Evolutionary conservation across 2,113 vertebrate genomes (phyloP).

Genomic region (Pachypanchax playfairii): DNA sequence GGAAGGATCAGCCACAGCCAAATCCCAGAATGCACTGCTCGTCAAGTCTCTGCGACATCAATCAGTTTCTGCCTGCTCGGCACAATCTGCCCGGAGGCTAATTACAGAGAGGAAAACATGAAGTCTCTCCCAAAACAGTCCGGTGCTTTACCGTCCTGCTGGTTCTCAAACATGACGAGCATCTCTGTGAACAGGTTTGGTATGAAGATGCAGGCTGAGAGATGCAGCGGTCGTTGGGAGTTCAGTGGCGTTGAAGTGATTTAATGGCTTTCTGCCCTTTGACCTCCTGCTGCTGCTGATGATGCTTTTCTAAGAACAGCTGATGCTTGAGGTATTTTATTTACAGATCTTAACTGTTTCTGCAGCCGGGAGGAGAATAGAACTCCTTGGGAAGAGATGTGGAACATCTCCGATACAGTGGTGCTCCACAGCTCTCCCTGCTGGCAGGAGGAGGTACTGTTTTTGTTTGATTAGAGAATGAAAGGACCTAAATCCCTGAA

Average conservation of each 20-base stretch:
- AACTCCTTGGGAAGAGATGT: too few relatives aligned
- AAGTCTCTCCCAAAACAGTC: conserved; percentile 31
- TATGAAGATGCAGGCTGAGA: too few relatives aligned
- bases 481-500: conserved; percentile 76
- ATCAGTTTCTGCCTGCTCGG: conserved; percentile 55
- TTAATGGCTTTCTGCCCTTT: conserved; percentile 10
- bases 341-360: not conserved
- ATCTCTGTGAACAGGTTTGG: not conserved
- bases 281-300: not conserved
- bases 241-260: conserved; percentile 1
- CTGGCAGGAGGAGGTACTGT: conserved; percentile 49
- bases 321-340: not conserved
- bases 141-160: conserved; percentile 12
- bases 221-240: conserved; percentile 14
- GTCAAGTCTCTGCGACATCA: conserved; percentile 56
- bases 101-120: conserved; percentile 34
- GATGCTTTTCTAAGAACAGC: conserved; percentile 1
- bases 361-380: not conserved
- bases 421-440: conserved; percentile 48
- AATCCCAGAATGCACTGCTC: conserved; percentile 72
- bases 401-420: too few relatives aligned
- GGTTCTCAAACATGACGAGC: not conserved
- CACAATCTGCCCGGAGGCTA: conserved; percentile 63
- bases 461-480: conserved; percentile 72
- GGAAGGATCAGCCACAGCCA: conserved; percentile 63